These are phyloP conservation scores for Lipophrys pholis DNA, from an alignment of 2,113 vertebrate species.

Conservation along the genomic window DNA sequence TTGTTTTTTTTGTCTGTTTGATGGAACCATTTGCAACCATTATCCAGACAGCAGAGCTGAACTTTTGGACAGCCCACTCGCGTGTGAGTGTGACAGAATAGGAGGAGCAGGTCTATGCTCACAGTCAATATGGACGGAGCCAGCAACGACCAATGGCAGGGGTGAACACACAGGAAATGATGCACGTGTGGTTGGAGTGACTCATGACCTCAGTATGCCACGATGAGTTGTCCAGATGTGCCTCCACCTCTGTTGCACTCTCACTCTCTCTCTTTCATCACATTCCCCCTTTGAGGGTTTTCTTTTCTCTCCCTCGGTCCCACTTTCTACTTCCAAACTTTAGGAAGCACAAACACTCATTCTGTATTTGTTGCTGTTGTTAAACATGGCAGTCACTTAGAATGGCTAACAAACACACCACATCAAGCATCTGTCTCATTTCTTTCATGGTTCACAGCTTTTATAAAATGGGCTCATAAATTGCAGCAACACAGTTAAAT, in stretches of 20 bases:
- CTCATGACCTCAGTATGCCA: conserved; percentile 73
- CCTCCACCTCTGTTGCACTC: neutral
- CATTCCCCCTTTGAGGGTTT: conserved; percentile 12
- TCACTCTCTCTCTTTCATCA: conserved; percentile 15
- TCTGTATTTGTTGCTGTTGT: conserved; percentile 13
- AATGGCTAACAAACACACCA: neutral
- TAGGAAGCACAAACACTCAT: conserved; percentile 6
- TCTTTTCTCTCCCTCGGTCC: neutral
- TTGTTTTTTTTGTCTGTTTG: conserved; percentile 15
- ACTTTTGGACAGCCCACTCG: conserved; percentile 32
- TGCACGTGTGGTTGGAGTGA: conserved; percentile 68
- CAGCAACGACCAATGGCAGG: conserved; percentile 42
- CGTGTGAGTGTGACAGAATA: conserved; percentile 37
- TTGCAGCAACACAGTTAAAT: neutral
- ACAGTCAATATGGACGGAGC: conserved; percentile 35
- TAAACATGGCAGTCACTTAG: conserved; percentile 6
- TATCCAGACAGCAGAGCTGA: conserved; percentile 19
- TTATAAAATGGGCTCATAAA: neutral
- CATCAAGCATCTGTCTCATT: neutral
- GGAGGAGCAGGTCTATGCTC: conserved; percentile 45
- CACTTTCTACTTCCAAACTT: conserved; percentile 12
- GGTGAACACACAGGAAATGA: conserved; percentile 73
- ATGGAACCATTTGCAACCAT: conserved; percentile 10
- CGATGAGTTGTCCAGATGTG: conserved; percentile 78
- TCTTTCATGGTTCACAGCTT: neutral